Percentiles rank a stretch among this genome's conserved stretches.
These are phyloP conservation scores for Dromococcyx pavoninus DNA, from an alignment of 2,797 vertebrate species.

Conservation along the genomic window DNA sequence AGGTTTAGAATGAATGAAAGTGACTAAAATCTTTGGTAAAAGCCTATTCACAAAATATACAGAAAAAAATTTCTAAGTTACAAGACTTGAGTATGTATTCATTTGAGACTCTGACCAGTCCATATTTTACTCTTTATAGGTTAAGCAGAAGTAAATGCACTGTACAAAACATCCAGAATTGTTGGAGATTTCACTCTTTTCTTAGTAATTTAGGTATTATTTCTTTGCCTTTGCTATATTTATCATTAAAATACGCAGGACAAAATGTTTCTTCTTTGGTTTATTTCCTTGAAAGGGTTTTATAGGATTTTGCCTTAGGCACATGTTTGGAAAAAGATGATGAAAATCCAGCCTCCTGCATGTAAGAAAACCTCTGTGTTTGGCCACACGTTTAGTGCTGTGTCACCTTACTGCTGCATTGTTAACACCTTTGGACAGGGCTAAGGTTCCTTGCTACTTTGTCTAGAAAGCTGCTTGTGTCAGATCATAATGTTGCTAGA, in stretches of 20 bases:
- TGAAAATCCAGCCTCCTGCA: background rate
- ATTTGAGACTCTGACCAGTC: background rate
- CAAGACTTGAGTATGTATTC: background rate
- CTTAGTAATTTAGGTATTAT: background rate
- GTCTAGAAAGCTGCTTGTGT: background rate
- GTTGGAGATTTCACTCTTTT: background rate
- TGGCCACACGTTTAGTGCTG: constrained; percentile 37
- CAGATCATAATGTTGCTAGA: background rate
- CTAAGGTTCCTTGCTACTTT: constrained; percentile 38
- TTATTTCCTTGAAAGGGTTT: background rate
- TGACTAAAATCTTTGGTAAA: background rate
- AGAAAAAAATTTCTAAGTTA: background rate
- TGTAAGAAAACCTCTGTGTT: constrained; percentile 34
- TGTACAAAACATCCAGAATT: fast-evolving
- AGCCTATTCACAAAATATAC: background rate
- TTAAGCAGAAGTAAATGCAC: background rate
- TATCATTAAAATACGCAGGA: background rate
- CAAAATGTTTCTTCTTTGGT: background rate
- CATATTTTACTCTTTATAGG: background rate
- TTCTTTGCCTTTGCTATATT: background rate
- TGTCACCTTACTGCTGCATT: constrained; percentile 37
- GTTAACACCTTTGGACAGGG: constrained; percentile 52
- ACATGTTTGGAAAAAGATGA: background rate
- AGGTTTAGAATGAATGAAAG: background rate
- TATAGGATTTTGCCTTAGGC: constrained; percentile 12